phyloP scores from a whole-genome alignment of 2,888 invertebrate genomes.

The Maniola hyperantus region DNA sequence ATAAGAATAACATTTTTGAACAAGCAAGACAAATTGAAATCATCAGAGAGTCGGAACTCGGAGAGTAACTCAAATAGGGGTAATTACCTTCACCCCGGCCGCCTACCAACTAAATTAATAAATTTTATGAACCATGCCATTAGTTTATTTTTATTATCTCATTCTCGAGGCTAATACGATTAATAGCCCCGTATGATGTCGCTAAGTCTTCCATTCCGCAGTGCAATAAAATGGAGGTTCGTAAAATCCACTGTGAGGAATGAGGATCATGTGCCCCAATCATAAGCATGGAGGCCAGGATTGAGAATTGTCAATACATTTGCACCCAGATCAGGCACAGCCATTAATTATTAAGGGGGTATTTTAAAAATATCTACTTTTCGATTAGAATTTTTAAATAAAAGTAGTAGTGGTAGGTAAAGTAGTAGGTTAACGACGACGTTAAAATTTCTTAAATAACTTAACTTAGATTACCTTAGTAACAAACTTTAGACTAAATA shows the following conservation, averaged over 20 bases:
- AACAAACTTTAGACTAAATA: too few species aligned
- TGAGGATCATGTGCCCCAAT: background rate
- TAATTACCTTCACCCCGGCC: constrained; percentile 5
- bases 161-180: constrained; percentile 11
- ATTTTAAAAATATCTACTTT: too few species aligned
- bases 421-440: too few species aligned
- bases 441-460: too few species aligned
- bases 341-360: too few species aligned
- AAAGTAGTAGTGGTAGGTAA: too few species aligned
- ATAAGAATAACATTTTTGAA: constrained; percentile 9
- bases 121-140: constrained; percentile 8
- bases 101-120: background rate
- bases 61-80: constrained; percentile 3
- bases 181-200: background rate
- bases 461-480: too few species aligned
- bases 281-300: background rate
- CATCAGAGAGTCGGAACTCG: background rate
- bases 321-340: too few species aligned
- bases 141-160: constrained; percentile 13
- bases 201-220: constrained; percentile 3
- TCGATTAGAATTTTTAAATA: too few species aligned
- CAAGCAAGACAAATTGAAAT: constrained; percentile 7
- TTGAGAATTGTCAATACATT: too few species aligned
- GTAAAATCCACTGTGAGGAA: background rate
- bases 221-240: constrained; percentile 2